Percentiles rank a stretch among this genome's conserved stretches.
Evolutionary conservation across 2,113 vertebrate genomes (phyloP).

Genomic region (Eolophus roseicapilla): DNA sequence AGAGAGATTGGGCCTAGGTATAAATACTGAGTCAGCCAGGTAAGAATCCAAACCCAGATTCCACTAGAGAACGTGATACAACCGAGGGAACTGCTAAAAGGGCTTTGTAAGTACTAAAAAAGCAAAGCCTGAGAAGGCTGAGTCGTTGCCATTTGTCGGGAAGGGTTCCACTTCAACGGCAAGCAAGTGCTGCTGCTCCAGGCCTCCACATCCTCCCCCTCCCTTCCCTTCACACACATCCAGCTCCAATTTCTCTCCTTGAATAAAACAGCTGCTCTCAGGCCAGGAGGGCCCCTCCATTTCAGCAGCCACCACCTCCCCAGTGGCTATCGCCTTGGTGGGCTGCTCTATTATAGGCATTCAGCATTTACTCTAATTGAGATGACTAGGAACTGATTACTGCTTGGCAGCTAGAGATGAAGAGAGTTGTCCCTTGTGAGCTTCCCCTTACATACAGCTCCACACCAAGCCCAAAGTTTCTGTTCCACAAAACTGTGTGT

Average conservation of each 20-base stretch:
- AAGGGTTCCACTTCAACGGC: background rate
- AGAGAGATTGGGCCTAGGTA: background rate
- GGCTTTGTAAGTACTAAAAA: background rate
- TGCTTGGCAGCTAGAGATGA: background rate
- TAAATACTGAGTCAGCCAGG: background rate
- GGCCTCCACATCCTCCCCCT: background rate
- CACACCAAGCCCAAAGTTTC: background rate
- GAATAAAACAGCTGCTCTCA: constrained; percentile 27
- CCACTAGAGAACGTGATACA: background rate
- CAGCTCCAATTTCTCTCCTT: constrained; percentile 40
- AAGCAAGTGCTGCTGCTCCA: background rate
- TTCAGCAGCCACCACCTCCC: background rate
- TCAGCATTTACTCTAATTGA: background rate
- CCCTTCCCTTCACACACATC: background rate
- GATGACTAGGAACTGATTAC: background rate
- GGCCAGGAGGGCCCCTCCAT: background rate
- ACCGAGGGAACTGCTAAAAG: background rate
- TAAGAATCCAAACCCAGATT: constrained; percentile 16
- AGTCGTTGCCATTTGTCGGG: background rate
- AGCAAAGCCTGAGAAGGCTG: background rate
- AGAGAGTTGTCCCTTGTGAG: too few species aligned
- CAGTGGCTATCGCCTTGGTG: background rate
- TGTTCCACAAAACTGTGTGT: background rate
- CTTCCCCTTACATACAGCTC: background rate
- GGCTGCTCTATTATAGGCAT: background rate